phyloP scores from a whole-genome alignment of 1,140 invertebrate genomes.

The Drosophila mojavensis region DNA sequence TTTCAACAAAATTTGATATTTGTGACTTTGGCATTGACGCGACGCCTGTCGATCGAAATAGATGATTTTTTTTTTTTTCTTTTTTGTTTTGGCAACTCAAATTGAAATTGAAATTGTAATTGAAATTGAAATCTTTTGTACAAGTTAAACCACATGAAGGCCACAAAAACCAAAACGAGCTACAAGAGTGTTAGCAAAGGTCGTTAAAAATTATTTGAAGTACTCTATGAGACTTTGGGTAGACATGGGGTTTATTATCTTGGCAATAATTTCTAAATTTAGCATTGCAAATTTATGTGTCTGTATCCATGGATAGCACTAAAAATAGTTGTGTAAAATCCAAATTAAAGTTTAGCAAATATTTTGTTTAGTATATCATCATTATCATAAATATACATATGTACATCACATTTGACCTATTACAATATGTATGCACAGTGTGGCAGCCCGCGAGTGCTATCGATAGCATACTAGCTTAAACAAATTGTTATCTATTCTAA shows the following conservation, averaged over 20 bases:
- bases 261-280: too few relatives aligned
- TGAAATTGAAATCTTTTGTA: conserved; percentile 51
- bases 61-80: conserved; percentile 11
- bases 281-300: too few relatives aligned
- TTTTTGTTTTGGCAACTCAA: conserved; percentile 20
- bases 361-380: too few relatives aligned
- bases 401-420: too few relatives aligned
- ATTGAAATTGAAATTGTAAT: conserved; percentile 30
- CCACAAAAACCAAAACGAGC: neutral
- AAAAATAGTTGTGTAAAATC: too few relatives aligned
- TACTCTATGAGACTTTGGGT: neutral
- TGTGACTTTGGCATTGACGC: conserved; percentile 77
- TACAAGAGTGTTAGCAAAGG: conserved; percentile 11
- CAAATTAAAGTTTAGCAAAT: too few relatives aligned
- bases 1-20: conserved; percentile 61
- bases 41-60: conserved; percentile 65
- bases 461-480: too few relatives aligned
- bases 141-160: conserved; percentile 15
- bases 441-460: too few relatives aligned
- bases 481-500: too few relatives aligned
- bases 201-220: neutral
- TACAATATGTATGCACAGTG: too few relatives aligned
- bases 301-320: too few relatives aligned
- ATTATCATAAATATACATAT: too few relatives aligned
- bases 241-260: neutral